Evolutionary conservation across 2,113 vertebrate species (phyloP), one percentile per base, ranked within the genome.

Genomic region (Oryzias curvinotus): DNA sequence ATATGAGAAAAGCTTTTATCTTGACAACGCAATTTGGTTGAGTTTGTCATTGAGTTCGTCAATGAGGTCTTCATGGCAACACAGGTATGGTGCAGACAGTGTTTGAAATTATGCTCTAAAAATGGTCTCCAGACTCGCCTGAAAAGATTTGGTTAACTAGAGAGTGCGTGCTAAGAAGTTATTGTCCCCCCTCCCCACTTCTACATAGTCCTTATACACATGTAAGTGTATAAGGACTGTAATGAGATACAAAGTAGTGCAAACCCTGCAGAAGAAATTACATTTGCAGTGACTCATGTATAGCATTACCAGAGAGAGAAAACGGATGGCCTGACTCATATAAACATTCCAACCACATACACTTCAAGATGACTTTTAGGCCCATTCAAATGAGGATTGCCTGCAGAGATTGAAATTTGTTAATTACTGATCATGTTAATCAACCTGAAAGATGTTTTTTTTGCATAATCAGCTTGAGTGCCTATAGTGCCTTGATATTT

Each of bases 241-340:
- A 66, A 56, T 59, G 73, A 71, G 66, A 84, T 80, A 83, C 85
- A 65, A 85, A 74, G 62, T 26, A 58, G 45, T 44, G 30, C 47
- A 65, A 62, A 62, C 74, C 66, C 47, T n/a, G 52, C 66, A 78
- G 78, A 84, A 54, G 25, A n/a, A 65, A 66, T 74, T 76, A 68
- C 65, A 62, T 63, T 71, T 57, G 48, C 48, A 43, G 70, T 69
- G 57, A 77, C 57, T 77, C 59, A 57, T 61, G 57, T 52, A 23
- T 55, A 62, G 47, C 49, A 63, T 58, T 57, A 49, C 52, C 3
- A 7, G 56, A 57, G 36, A 78, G 43, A 58, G 56, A 68, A 56
- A 25, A 52, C 54, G 58, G 57, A 65, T 41, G 12, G 7, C 50
- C 43, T 15, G 10, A 63, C 57, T 64, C 51, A 68, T 69, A 44